These are phyloP conservation scores for Lasioglossum oenotherae DNA, from an alignment of 2,888 invertebrate genomes.

Conservation along the genomic window DNA sequence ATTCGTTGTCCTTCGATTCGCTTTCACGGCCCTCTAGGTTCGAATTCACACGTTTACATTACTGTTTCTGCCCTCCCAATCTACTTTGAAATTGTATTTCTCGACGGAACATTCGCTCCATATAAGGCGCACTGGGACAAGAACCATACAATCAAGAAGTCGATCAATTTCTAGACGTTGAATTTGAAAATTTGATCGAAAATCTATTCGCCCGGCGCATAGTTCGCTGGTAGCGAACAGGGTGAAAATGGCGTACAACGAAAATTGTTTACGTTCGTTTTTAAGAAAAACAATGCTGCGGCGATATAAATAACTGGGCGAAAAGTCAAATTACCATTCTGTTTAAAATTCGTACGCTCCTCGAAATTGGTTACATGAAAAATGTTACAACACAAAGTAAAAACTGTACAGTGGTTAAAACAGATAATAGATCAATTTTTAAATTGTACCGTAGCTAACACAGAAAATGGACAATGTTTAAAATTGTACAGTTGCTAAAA, in stretches of 20 bases:
- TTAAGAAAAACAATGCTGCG: neutral
- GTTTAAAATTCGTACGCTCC: neutral
- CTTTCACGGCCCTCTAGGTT: conserved; percentile 32
- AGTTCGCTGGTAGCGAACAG: neutral
- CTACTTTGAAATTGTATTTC: neutral
- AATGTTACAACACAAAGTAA: neutral
- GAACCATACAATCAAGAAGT: neutral
- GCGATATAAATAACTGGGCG: neutral
- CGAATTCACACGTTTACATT: conserved; percentile 10
- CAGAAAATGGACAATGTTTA: neutral
- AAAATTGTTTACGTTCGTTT: neutral
- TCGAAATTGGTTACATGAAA: neutral
- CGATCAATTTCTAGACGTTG: neutral
- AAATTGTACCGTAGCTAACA: too few relatives aligned
- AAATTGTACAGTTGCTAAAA: too few relatives aligned
- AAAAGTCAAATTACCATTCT: neutral
- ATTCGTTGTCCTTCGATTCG: neutral
- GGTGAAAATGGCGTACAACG: neutral
- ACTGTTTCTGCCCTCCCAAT: neutral
- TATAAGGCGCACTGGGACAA: neutral
- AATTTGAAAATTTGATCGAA: neutral
- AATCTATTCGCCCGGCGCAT: neutral
- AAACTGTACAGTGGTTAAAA: neutral
- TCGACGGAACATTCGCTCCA: neutral
- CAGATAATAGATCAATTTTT: neutral